Conservation (phyloP, 2,113 vertebrate genomes). For the Gracilinanus agilis region DNA sequence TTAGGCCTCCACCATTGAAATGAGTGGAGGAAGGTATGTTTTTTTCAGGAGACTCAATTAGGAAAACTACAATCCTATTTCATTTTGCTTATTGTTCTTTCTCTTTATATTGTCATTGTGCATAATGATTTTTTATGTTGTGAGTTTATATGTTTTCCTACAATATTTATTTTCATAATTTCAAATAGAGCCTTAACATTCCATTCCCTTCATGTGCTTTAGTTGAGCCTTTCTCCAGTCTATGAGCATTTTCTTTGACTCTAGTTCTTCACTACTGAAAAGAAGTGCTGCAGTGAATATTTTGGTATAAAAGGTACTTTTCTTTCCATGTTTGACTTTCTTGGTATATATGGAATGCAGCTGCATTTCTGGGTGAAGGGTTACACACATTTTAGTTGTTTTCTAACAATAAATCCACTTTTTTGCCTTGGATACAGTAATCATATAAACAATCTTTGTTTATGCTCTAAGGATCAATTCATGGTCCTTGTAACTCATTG, state of each 20-base stretch:
- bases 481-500: background rate
- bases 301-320: background rate
- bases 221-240: background rate
- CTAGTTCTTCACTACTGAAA: background rate
- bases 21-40: background rate
- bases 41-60: background rate
- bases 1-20: background rate
- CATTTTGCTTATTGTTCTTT: background rate
- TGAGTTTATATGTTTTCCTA: background rate
- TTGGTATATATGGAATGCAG: background rate
- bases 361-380: background rate
- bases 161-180: background rate
- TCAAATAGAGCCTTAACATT: background rate
- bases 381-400: background rate
- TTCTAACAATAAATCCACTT: background rate
- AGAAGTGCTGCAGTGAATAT: background rate
- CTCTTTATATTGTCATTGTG: background rate
- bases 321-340: background rate
- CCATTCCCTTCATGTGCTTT: background rate
- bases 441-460: background rate
- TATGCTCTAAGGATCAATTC: background rate
- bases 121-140: background rate
- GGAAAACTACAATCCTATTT: background rate
- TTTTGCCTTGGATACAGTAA: background rate
- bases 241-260: background rate